These are phyloP conservation scores for Hydrochoerus hydrochaeris DNA, from an alignment of 2,113 vertebrate species.

Conservation along the genomic window DNA sequence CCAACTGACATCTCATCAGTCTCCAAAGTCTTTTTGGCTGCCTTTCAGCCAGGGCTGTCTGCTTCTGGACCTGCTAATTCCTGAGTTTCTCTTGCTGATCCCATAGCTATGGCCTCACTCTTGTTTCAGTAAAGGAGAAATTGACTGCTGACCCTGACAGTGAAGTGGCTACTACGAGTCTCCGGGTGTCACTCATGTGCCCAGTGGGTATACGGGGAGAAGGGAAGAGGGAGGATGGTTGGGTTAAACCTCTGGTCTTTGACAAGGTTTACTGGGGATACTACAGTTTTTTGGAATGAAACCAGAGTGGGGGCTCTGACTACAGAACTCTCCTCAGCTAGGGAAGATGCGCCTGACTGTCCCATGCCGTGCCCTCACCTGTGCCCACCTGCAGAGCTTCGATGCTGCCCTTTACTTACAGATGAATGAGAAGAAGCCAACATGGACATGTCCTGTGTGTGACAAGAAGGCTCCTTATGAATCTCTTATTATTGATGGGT, in stretches of 20 bases:
- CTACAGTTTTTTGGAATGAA: background rate
- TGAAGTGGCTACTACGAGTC: constrained; percentile 96
- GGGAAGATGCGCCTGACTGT: constrained; percentile 87
- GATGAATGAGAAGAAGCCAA: constrained; percentile 90
- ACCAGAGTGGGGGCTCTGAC: background rate
- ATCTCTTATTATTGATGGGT: constrained; percentile 88
- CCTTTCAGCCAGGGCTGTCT: background rate
- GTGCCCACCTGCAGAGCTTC: constrained; percentile 89
- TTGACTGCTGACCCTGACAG: constrained; percentile 96
- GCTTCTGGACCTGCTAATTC: background rate
- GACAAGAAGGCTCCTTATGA: constrained; percentile 89
- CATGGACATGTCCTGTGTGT: constrained; percentile 88
- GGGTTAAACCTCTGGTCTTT: background rate
- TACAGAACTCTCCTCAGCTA: constrained; percentile 75
- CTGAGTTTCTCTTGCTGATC: background rate
- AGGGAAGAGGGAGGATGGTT: background rate
- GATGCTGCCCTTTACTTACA: constrained; percentile 88
- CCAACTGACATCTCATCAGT: background rate
- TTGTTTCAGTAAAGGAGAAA: constrained; percentile 95
- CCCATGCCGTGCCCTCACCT: constrained; percentile 86
- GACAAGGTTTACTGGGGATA: background rate
- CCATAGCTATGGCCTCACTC: background rate
- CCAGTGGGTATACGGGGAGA: constrained; percentile 87
- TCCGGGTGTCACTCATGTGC: constrained; percentile 96
- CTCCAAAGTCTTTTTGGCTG: background rate